Evolutionary conservation across 1,140 invertebrate species (phyloP).

Genomic region (Hetaerina americana): DNA sequence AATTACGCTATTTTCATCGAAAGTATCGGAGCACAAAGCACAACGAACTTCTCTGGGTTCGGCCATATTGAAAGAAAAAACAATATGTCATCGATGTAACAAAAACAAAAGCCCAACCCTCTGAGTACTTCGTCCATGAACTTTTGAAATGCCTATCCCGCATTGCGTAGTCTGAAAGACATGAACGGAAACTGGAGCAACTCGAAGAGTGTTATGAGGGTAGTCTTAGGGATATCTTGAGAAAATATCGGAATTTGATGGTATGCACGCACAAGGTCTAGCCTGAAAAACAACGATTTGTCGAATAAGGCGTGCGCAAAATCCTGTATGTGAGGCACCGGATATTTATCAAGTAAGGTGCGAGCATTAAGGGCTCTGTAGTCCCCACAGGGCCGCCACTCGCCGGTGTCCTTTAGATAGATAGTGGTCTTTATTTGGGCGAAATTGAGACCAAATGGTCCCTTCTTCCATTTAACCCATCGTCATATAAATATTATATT

Average conservation of each 20-base stretch:
- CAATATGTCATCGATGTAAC: slow-evolving; percentile 43
- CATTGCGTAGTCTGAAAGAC: slow-evolving; percentile 32
- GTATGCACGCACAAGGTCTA: slow-evolving; percentile 31
- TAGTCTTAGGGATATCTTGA: slow-evolving; percentile 26
- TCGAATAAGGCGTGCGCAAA: slow-evolving; percentile 23
- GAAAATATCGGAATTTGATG: slow-evolving; percentile 28
- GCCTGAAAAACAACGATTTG: slow-evolving; percentile 20
- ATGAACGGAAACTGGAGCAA: slow-evolving; percentile 26
- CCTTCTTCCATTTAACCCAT: too few species aligned
- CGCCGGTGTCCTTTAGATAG: slow-evolving; percentile 22
- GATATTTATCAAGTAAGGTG: slow-evolving; percentile 24
- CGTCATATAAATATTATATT: too few species aligned
- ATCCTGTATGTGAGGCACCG: slow-evolving; percentile 23
- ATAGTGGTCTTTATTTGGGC: too few species aligned
- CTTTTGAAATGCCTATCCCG: slow-evolving; percentile 33
- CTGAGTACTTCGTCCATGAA: slow-evolving; percentile 31
- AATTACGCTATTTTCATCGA: too few species aligned
- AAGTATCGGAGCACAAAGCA: too few species aligned
- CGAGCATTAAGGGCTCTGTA: slow-evolving; percentile 27
- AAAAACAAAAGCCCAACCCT: slow-evolving; percentile 23
- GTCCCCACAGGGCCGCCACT: slow-evolving; percentile 29
- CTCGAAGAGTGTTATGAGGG: slow-evolving; percentile 26
- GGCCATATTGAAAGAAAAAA: too few species aligned
- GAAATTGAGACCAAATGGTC: too few species aligned
- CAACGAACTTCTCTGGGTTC: too few species aligned